Evolutionary conservation across 2,113 vertebrate genomes (phyloP).

Genomic region (Seriola quinqueradiata): DNA sequence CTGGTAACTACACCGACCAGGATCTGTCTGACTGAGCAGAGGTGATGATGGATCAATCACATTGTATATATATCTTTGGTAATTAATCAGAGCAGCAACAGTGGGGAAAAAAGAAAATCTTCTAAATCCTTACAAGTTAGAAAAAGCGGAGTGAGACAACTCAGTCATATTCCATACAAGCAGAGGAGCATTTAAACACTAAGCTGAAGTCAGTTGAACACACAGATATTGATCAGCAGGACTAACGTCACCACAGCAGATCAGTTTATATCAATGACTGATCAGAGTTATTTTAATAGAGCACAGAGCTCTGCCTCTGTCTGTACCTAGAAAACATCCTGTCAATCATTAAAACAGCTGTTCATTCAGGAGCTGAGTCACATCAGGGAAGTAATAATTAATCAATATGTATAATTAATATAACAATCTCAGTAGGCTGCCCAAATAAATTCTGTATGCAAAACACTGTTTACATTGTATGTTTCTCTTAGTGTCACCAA

Average conservation of each 20-base stretch:
- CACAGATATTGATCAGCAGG: slow-evolving; percentile 3
- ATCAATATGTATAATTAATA: background rate
- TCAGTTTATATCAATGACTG: slow-evolving; percentile 4
- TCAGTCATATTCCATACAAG: no score
- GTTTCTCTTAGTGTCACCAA: no score
- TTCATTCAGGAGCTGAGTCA: background rate
- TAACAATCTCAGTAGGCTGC: no score
- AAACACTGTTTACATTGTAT: no score
- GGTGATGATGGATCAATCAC: background rate
- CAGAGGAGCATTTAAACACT: background rate
- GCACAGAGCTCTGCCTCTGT: background rate
- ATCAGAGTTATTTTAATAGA: slow-evolving; percentile 1
- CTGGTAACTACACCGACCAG: background rate
- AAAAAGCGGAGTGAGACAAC: no score
- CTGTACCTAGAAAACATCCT: background rate
- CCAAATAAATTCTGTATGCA: no score
- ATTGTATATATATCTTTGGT: background rate
- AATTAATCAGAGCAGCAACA: background rate
- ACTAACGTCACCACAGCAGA: slow-evolving; percentile 3
- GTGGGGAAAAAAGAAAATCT: no score
- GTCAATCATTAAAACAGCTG: background rate
- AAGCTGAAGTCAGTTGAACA: background rate
- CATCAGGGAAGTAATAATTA: background rate
- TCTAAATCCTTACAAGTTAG: no score
- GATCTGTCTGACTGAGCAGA: background rate